phyloP scores from a whole-genome alignment of 2,797 vertebrate species.

The Salarias fasciatus region DNA sequence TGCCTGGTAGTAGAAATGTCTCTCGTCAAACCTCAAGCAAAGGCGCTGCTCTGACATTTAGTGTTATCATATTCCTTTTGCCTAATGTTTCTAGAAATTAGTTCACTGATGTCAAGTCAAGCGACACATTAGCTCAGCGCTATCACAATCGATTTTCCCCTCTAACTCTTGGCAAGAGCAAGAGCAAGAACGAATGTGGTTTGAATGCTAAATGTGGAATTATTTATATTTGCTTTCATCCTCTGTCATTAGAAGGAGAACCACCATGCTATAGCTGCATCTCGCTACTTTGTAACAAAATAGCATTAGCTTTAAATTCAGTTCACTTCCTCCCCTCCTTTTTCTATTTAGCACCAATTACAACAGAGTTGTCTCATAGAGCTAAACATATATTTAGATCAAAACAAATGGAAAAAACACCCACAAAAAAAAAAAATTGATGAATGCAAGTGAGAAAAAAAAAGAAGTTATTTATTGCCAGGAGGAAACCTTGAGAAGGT shows the following conservation, averaged over 20 bases:
- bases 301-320: neutral
- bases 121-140: neutral
- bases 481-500: too few relatives aligned
- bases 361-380: too few relatives aligned
- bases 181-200: neutral
- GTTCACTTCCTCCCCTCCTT: too few relatives aligned
- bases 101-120: conserved; percentile 14
- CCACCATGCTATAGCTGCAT: neutral
- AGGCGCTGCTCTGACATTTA: conserved; percentile 25
- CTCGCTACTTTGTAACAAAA: too few relatives aligned
- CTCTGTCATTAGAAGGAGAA: neutral
- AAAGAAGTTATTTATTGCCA: too few relatives aligned
- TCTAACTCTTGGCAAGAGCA: neutral
- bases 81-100: conserved; percentile 20
- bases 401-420: neutral
- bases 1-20: conserved; percentile 8
- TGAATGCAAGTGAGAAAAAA: too few relatives aligned
- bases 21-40: conserved; percentile 4
- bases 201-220: too few relatives aligned
- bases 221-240: neutral
- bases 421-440: too few relatives aligned
- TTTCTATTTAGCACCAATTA: neutral
- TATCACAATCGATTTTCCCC: neutral
- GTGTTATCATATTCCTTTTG: neutral
- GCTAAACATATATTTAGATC: neutral